Conservation (phyloP, 1,140 invertebrate genomes). For the Drosophila tristis region DNA sequence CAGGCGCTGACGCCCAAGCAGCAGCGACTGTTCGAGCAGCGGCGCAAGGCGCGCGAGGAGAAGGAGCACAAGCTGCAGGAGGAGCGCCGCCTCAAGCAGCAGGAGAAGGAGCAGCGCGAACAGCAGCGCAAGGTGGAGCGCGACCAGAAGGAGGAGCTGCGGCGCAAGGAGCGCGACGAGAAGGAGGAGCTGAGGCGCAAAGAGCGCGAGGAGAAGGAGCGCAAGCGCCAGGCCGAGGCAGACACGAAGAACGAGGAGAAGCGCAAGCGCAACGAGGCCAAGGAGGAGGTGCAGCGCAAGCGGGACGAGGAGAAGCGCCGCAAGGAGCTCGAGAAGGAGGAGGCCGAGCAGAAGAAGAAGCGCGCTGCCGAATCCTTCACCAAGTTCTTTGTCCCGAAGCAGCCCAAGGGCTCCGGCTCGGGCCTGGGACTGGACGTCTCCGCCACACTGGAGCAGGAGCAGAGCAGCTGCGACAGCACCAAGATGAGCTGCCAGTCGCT, state of each 20-base stretch:
- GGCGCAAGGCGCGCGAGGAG: slow-evolving; percentile 80
- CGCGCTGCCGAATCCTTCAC: slow-evolving; percentile 90
- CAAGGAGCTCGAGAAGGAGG: slow-evolving; percentile 87
- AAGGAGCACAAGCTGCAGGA: slow-evolving; percentile 80
- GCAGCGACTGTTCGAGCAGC: slow-evolving; percentile 63
- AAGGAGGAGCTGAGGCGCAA: slow-evolving; percentile 85
- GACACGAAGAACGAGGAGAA: slow-evolving; percentile 88
- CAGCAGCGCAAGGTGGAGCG: slow-evolving; percentile 82
- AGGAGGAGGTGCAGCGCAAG: slow-evolving; percentile 85
- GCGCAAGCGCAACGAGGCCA: slow-evolving; percentile 86
- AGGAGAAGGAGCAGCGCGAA: slow-evolving; percentile 84
- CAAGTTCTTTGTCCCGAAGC: slow-evolving; percentile 91
- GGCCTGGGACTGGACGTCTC: background rate
- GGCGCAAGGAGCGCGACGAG: slow-evolving; percentile 85
- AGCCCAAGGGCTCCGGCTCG: slow-evolving; percentile 19
- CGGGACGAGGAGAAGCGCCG: slow-evolving; percentile 86
- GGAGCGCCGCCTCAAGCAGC: slow-evolving; percentile 69
- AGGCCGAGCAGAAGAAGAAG: slow-evolving; percentile 87
- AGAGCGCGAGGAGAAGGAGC: slow-evolving; percentile 85
- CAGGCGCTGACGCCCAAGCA: slow-evolving; percentile 71
- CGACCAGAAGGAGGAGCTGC: slow-evolving; percentile 85
- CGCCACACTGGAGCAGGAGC: slow-evolving; percentile 49
- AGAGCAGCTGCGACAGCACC: slow-evolving; percentile 74
- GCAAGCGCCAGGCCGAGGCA: slow-evolving; percentile 86
- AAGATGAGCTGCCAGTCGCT: slow-evolving; percentile 43